Conservation (phyloP, 2,113 vertebrate species). For the Dromaius novaehollandiae region DNA sequence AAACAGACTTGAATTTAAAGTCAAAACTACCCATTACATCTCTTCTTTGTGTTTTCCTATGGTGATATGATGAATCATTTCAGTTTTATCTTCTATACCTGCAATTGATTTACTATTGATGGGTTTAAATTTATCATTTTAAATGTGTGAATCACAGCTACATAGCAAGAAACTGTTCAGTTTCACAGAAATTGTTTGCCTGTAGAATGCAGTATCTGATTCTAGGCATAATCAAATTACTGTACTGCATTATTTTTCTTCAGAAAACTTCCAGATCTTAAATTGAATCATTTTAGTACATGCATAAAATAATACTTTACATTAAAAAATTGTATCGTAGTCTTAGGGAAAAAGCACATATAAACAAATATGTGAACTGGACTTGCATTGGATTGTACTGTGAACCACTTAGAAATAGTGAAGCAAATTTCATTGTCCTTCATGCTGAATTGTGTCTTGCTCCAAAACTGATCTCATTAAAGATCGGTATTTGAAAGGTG, state of each 20-base stretch:
- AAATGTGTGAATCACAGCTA: conserved; percentile 62
- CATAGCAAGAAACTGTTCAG: conserved; percentile 49
- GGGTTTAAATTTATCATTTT: conserved; percentile 75
- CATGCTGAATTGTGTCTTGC: background rate
- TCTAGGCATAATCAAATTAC: conserved; percentile 62
- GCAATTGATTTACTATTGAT: conserved; percentile 75
- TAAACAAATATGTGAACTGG: background rate
- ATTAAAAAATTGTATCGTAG: conserved; percentile 7
- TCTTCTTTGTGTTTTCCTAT: conserved; percentile 53
- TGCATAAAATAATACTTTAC: conserved; percentile 39
- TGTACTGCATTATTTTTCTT: conserved; percentile 63
- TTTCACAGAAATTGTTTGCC: conserved; percentile 67
- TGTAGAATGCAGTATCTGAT: conserved; percentile 56
- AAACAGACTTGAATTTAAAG: conserved; percentile 66
- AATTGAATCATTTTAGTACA: conserved; percentile 58
- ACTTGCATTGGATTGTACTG: background rate
- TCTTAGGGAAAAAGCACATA: conserved; percentile 29
- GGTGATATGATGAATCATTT: conserved; percentile 71
- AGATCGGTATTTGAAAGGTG: conserved; percentile 5
- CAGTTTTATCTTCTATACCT: conserved; percentile 76
- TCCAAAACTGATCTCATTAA: background rate
- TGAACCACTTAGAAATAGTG: conserved; percentile 47
- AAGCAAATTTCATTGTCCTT: conserved; percentile 28
- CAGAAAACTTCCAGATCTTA: conserved; percentile 62
- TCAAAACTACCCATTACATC: conserved; percentile 45